Conservation (phyloP, 2,113 vertebrate species). For the Beaufortia kweichowensis region DNA sequence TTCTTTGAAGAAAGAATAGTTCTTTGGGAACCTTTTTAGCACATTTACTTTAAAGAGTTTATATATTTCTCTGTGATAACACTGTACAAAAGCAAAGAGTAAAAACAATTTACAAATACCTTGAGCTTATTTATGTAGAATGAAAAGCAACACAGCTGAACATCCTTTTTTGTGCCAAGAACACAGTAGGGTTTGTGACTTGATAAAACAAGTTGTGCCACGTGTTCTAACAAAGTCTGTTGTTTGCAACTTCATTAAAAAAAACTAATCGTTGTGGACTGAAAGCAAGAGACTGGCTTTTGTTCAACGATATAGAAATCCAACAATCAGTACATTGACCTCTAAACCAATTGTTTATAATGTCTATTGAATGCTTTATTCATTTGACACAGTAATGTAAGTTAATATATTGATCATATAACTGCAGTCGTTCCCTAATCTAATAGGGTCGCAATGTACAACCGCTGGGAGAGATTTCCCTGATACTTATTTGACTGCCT, state of each 20-base stretch:
- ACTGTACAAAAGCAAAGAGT: too few relatives aligned
- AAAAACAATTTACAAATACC: too few relatives aligned
- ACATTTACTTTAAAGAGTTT: too few relatives aligned
- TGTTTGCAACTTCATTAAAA: background rate
- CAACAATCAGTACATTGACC: too few relatives aligned
- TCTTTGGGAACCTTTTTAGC: too few relatives aligned
- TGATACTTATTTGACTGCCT: slow-evolving; percentile 5
- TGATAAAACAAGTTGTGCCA: background rate
- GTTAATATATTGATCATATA: background rate
- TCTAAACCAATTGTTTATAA: too few relatives aligned
- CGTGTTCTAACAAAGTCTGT: background rate
- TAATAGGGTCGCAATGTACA: slow-evolving; percentile 2
- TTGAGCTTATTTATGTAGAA: background rate
- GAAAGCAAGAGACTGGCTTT: background rate
- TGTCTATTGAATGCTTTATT: too few relatives aligned
- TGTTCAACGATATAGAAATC: too few relatives aligned
- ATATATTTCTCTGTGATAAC: too few relatives aligned
- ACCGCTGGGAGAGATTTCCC: background rate
- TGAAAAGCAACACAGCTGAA: background rate
- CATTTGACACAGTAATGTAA: too few relatives aligned
- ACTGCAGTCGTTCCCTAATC: background rate
- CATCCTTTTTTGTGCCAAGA: background rate
- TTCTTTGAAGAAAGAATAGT: too few relatives aligned
- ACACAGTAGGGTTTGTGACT: background rate
- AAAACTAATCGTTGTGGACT: background rate